Conservation (phyloP, 2,797 vertebrate genomes). For the Sebastes steindachneri region DNA sequence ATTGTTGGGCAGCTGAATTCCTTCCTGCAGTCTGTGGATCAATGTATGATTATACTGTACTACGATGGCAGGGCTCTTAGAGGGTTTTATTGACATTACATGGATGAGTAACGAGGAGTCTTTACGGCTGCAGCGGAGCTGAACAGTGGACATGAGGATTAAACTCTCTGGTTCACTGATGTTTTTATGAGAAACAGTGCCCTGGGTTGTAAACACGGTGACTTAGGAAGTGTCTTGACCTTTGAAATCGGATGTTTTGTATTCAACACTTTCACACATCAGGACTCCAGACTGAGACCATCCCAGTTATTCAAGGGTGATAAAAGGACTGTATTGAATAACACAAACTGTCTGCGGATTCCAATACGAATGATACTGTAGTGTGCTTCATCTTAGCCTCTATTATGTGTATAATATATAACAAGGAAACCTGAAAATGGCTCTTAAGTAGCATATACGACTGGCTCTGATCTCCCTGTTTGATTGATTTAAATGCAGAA, state of each 20-base stretch:
- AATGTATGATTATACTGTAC: background rate
- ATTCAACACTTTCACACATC: background rate
- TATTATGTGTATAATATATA: background rate
- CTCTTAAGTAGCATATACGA: too few relatives aligned
- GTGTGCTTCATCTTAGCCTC: background rate
- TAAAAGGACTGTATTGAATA: background rate
- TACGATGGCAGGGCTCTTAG: background rate
- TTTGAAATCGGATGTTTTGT: background rate
- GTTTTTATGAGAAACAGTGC: background rate
- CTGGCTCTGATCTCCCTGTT: background rate
- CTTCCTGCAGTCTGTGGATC: background rate
- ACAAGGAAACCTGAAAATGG: too few relatives aligned
- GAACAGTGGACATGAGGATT: background rate
- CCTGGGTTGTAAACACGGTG: background rate
- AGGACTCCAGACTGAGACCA: background rate
- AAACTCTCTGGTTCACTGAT: background rate
- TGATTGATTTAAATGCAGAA: background rate
- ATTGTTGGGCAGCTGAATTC: background rate
- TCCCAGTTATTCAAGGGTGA: background rate
- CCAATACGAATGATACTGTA: background rate
- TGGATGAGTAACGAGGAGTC: background rate
- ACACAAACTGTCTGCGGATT: background rate
- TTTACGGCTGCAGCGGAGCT: background rate
- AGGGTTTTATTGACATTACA: slow-evolving; percentile 10
- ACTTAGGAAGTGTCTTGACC: background rate